Conservation (phyloP, 2,113 vertebrate species). For the Epinephelus fuscoguttatus region DNA sequence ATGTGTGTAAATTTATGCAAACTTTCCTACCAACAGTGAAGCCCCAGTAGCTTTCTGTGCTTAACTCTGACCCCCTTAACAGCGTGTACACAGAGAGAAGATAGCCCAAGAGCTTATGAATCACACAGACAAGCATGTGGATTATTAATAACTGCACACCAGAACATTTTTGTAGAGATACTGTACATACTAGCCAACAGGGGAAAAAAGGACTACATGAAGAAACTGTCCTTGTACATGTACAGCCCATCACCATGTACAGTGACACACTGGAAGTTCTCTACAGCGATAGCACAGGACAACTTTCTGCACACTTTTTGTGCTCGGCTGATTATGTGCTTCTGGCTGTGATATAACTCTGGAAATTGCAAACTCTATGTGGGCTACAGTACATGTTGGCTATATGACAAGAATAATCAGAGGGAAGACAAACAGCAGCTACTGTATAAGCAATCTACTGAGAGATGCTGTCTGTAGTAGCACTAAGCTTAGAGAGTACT, state of each 20-base stretch:
- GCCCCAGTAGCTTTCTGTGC: neutral
- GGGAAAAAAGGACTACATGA: neutral
- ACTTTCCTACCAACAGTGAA: neutral
- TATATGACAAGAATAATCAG: neutral
- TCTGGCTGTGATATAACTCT: neutral
- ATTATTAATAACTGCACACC: neutral
- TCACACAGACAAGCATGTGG: conserved; percentile 14
- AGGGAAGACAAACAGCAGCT: neutral
- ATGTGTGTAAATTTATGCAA: neutral
- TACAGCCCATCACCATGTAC: neutral
- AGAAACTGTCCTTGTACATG: neutral
- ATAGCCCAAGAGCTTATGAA: neutral
- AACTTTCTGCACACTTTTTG: conserved; percentile 15
- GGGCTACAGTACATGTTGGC: neutral
- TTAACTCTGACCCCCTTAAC: neutral
- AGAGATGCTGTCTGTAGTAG: neutral
- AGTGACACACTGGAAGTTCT: neutral
- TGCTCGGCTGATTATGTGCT: neutral
- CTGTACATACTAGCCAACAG: too few relatives aligned
- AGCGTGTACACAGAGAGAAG: neutral
- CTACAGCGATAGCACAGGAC: neutral
- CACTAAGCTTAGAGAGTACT: neutral
- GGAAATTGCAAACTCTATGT: neutral
- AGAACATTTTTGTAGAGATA: neutral
- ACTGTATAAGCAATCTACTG: neutral